A percentile compares a stretch with the other conserved stretches of the same genome.
Conservation (phyloP, 2,888 invertebrate genomes). For the Ochropleura leucogaster region DNA sequence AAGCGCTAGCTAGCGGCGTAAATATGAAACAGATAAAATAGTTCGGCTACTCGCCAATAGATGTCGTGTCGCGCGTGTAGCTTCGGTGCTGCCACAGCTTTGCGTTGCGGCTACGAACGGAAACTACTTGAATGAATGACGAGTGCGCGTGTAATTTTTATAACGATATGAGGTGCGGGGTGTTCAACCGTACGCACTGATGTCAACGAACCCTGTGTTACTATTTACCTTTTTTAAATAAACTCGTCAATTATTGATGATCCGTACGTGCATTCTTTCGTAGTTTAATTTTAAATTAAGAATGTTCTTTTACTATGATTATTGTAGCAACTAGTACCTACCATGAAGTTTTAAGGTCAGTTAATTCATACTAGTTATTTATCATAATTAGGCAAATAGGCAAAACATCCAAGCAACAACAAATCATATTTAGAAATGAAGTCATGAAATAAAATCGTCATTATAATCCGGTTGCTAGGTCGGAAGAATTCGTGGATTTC, state of each 20-base stretch:
- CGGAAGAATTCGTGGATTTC: slow-evolving; percentile 71
- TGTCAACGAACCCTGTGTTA: slow-evolving; percentile 85
- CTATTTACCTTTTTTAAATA: slow-evolving; percentile 58
- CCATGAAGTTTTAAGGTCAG: not conserved
- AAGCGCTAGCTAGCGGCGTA: slow-evolving; percentile 62
- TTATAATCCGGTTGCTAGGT: slow-evolving; percentile 65
- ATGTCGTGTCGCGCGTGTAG: slow-evolving; percentile 75
- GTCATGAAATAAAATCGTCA: slow-evolving; percentile 26
- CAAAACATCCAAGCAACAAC: not conserved
- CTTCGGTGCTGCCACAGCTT: slow-evolving; percentile 75
- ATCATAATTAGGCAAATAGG: not conserved
- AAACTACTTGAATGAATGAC: slow-evolving; percentile 84
- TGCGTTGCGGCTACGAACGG: slow-evolving; percentile 68
- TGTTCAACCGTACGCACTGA: slow-evolving; percentile 80
- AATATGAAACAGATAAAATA: slow-evolving; percentile 67
- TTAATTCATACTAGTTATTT: not conserved
- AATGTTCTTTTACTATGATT: slow-evolving; percentile 1
- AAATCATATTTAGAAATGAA: slow-evolving; percentile 18
- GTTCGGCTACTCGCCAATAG: slow-evolving; percentile 86
- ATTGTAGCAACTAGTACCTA: not conserved
- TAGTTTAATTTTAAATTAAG: slow-evolving; percentile 33
- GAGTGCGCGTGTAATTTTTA: slow-evolving; percentile 78
- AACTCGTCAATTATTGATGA: slow-evolving; percentile 29
- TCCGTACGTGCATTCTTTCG: slow-evolving; percentile 13
- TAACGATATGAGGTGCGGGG: slow-evolving; percentile 77